Conservation (phyloP, 2,797 vertebrate genomes). For the Hylomyscus alleni region DNA sequence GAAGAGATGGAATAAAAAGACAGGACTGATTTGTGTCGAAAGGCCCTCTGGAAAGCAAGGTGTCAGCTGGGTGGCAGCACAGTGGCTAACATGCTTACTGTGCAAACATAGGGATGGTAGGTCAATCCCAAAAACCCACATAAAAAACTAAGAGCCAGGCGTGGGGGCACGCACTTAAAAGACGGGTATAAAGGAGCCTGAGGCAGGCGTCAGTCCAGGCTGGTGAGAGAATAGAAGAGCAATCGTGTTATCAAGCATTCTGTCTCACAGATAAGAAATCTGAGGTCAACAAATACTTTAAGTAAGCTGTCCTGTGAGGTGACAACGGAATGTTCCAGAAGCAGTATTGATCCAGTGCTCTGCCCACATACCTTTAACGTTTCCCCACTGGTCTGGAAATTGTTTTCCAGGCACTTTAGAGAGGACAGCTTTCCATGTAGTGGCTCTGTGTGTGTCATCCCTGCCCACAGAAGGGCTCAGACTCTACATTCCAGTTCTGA, state of each 20-base stretch:
- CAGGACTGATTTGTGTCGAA: accelerated
- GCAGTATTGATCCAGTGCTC: accelerated
- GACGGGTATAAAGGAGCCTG: not conserved
- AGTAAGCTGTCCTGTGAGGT: not conserved
- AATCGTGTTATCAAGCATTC: accelerated
- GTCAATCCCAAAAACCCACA: not conserved
- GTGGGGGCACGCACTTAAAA: not conserved
- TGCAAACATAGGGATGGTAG: not conserved
- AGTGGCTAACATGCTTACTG: not conserved
- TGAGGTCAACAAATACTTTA: not conserved
- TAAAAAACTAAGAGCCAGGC: not conserved
- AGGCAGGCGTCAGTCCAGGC: not conserved
- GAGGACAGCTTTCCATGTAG: accelerated
- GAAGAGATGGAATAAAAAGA: not conserved
- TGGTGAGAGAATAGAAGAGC: not conserved
- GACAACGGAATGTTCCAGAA: not conserved
- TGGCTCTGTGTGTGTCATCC: accelerated
- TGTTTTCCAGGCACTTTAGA: not conserved
- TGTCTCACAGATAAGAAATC: not conserved
- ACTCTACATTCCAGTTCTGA: accelerated
- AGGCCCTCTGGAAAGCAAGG: not conserved
- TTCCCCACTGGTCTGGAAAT: not conserved
- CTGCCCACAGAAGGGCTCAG: accelerated
- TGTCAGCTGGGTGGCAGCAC: too few relatives aligned
- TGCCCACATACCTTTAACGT: not conserved